Percentiles rank a stretch among this genome's conserved stretches.
These are phyloP conservation scores for Hycleus cichorii DNA, from an alignment of 1,140 invertebrate genomes.

Conservation along the genomic window DNA sequence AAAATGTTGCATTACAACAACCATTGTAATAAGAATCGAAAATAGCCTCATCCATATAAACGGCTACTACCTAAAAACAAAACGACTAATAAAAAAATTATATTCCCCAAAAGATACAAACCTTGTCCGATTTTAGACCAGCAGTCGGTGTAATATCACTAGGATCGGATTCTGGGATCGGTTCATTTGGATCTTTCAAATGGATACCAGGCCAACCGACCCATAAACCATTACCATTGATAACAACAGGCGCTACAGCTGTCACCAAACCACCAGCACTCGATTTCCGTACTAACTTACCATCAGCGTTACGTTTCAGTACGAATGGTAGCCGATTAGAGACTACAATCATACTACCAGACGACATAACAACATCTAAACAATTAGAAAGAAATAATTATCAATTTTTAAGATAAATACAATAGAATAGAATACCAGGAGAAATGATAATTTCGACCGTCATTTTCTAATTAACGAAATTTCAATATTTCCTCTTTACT, in stretches of 20 bases:
- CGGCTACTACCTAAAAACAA: slow-evolving; percentile 61
- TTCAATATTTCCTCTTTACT: no score
- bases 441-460: neutral
- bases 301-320: slow-evolving; percentile 63
- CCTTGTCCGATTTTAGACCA: slow-evolving; percentile 72
- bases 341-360: slow-evolving; percentile 77
- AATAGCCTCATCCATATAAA: slow-evolving; percentile 62
- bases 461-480: neutral
- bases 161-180: slow-evolving; percentile 78
- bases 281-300: slow-evolving; percentile 66
- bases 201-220: slow-evolving; percentile 86
- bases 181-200: slow-evolving; percentile 60
- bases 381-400: neutral
- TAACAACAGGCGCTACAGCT: slow-evolving; percentile 82
- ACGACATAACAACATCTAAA: slow-evolving; percentile 42
- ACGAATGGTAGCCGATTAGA: slow-evolving; percentile 86
- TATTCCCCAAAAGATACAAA: slow-evolving; percentile 30
- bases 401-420: neutral
- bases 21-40: slow-evolving; percentile 88
- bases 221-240: slow-evolving; percentile 76
- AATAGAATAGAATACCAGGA: neutral
- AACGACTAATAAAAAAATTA: neutral
- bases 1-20: slow-evolving; percentile 86
- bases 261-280: slow-evolving; percentile 85
- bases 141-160: slow-evolving; percentile 77